Evolutionary conservation across 2,113 vertebrate genomes (phyloP).

Genomic region (Cyrtonyx montezumae): DNA sequence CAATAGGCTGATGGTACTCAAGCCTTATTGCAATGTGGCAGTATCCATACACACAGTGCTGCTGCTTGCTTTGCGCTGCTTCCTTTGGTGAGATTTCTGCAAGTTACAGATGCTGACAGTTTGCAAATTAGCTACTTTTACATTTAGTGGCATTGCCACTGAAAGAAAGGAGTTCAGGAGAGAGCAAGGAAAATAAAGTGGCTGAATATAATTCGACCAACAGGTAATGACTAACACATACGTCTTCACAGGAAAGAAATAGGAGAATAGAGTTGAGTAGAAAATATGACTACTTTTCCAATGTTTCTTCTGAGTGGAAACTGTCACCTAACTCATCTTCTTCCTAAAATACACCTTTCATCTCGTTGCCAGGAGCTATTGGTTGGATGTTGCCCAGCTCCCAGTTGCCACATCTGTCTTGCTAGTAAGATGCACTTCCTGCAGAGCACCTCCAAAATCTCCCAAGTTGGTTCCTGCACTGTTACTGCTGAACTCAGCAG

Average conservation of each 20-base stretch:
- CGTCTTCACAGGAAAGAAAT: not conserved
- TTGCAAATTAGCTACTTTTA: not conserved
- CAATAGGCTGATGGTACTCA: not conserved
- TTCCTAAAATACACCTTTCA: not conserved
- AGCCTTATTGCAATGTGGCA: not conserved
- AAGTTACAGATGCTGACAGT: not conserved
- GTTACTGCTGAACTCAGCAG: not conserved
- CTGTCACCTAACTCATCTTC: not conserved
- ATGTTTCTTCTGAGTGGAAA: not conserved
- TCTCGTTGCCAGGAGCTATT: not conserved
- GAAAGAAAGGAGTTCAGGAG: not conserved
- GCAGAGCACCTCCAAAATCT: not conserved
- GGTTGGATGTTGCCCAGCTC: not conserved
- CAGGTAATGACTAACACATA: not conserved
- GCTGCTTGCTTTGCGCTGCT: not conserved
- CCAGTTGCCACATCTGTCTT: not conserved
- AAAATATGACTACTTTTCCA: not conserved
- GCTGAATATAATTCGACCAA: not conserved
- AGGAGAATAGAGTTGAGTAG: not conserved
- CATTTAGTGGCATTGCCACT: not conserved
- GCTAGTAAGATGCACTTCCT: not conserved
- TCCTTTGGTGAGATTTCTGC: not conserved
- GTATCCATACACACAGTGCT: not conserved
- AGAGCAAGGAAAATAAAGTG: not conserved
- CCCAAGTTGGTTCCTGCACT: fast-evolving